phyloP scores from a whole-genome alignment of 1,140 invertebrate species.

The Orchestia grillus region DNA sequence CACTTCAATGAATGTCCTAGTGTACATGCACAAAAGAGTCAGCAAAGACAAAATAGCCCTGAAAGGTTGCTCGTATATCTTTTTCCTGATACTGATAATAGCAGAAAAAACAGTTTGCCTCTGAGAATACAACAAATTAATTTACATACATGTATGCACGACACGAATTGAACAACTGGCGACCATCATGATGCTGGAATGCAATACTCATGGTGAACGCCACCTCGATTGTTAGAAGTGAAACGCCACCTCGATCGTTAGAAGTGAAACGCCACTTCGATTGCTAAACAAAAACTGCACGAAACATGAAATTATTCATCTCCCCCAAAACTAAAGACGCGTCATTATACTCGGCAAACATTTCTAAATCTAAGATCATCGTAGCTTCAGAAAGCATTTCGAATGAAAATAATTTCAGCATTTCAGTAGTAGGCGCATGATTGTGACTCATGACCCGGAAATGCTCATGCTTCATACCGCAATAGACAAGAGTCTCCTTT shows the following conservation, averaged over 20 bases:
- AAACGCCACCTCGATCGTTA: too few relatives aligned
- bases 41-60: not conserved
- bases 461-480: not conserved
- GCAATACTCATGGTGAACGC: too few relatives aligned
- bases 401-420: not conserved
- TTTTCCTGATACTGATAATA: not conserved
- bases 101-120: too few relatives aligned
- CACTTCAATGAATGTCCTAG: not conserved
- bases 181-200: too few relatives aligned
- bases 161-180: too few relatives aligned
- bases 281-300: too few relatives aligned
- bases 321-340: not conserved
- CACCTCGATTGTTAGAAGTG: too few relatives aligned
- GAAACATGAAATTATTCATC: too few relatives aligned
- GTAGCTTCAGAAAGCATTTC: not conserved
- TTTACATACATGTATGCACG: too few relatives aligned
- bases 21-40: not conserved
- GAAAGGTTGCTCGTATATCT: not conserved
- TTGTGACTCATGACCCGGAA: not conserved
- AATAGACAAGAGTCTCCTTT: not conserved
- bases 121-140: too few relatives aligned
- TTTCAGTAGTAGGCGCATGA: not conserved
- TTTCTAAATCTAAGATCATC: not conserved
- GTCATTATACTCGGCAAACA: not conserved
- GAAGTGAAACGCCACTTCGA: too few relatives aligned